These are phyloP conservation scores for Microcebus ravelobensis DNA, from an alignment of 2,113 vertebrate genomes.

Conservation along the genomic window DNA sequence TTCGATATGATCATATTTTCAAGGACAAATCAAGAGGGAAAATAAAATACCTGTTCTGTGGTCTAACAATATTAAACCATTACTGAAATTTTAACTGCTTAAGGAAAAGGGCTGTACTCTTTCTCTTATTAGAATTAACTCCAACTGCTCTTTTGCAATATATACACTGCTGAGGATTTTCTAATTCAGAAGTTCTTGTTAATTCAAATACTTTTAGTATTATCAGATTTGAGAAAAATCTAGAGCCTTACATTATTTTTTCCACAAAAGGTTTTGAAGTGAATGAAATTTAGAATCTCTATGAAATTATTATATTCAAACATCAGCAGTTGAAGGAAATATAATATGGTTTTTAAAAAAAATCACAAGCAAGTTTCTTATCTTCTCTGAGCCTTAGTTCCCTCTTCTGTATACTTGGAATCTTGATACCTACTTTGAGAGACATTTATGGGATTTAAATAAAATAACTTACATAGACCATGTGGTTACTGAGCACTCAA, in stretches of 20 bases:
- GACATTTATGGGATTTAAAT: neutral
- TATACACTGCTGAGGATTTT: neutral
- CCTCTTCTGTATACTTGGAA: neutral
- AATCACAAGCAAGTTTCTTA: neutral
- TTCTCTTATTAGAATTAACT: conserved; percentile 44
- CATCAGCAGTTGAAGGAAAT: conserved; percentile 57
- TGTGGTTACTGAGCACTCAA: neutral
- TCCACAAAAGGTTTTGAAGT: conserved; percentile 49
- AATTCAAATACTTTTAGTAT: conserved; percentile 41
- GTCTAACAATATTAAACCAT: conserved; percentile 12
- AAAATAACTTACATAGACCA: neutral
- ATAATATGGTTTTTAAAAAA: neutral
- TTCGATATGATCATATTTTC: conserved; percentile 1
- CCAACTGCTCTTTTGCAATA: neutral
- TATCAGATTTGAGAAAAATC: conserved; percentile 25
- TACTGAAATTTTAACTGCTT: neutral
- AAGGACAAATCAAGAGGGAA: neutral
- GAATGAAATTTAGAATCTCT: conserved; percentile 62
- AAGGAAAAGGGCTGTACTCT: neutral
- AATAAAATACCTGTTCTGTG: neutral
- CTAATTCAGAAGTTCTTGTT: conserved; percentile 45
- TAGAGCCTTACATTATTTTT: conserved; percentile 44
- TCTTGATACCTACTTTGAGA: neutral
- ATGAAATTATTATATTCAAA: conserved; percentile 76
- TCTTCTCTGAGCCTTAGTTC: neutral